Evolutionary conservation across 1,140 invertebrate genomes (phyloP), one percentile per base, ranked within the genome.

Genomic region (Drosophila eugracilis): DNA sequence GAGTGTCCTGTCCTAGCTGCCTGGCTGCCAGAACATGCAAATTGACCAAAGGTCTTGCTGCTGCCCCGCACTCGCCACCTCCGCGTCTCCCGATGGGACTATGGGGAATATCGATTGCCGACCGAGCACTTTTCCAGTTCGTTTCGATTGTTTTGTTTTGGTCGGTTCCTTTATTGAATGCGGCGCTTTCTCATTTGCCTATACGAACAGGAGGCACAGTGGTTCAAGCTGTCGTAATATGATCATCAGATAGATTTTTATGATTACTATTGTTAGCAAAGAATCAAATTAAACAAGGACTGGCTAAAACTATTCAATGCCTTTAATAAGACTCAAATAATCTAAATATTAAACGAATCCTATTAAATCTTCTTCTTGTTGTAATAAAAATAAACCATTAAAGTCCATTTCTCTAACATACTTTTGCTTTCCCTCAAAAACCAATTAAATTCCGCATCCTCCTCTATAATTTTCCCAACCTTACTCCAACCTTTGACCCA

Each of bases 81-180:
- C 15, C 28, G 15, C n/a, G 12, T 54, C 22, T 15, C 21, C 17
- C 28, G 39, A 39, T 17, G 14, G 22, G 9, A 39, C 36, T 39
- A 10, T 19, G 44, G 45, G 63, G 17, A 67, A 69, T 69, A 69
- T 69, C 62, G 65, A 69, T 69, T 69, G 62, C 65, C 30, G 5
- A 12, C 30, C 15, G 15, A 39, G 28, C 37, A 44, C 65, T 53
- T 69, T 67, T 53, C n/a, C 45, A 67, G 65, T 28, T 28, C 24
- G 15, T 14, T 26, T 44, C 39, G 26, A 63, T 44, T 63, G 62
- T 65, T 66, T 67, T 66, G 62, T 66, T 66, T 62, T 65, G 60
- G 37, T 65, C 60, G 55, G 39, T 15, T 62, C 60, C 30, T 63
- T 65, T 47, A 65, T 65, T 62, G 60, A 37, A 63, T 26, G 55